Evolutionary conservation across 2,888 invertebrate species (phyloP).

Genomic region (Archips xylosteana): DNA sequence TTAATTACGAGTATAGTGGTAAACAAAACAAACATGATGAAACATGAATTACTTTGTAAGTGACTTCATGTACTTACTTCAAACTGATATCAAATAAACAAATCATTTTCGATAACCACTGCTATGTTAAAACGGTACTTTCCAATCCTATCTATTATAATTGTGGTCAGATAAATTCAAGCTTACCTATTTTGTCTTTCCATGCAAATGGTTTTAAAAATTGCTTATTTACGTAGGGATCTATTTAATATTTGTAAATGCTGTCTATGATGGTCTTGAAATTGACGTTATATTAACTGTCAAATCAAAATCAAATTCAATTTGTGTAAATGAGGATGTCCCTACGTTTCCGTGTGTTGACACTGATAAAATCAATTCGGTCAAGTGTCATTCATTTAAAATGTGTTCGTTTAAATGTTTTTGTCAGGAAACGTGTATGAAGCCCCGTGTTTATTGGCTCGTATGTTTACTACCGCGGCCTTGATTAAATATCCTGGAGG

Average conservation of each 20-base stretch:
- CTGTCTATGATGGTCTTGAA: not conserved
- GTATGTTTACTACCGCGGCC: conserved; percentile 73
- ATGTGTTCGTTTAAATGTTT: conserved; percentile 68
- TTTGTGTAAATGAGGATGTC: conserved; percentile 45
- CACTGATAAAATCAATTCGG: conserved; percentile 48
- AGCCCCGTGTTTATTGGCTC: conserved; percentile 73
- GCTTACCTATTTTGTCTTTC: too few species aligned
- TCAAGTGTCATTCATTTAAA: conserved; percentile 69
- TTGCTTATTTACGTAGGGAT: not conserved
- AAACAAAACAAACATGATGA: too few species aligned
- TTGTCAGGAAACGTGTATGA: conserved; percentile 72
- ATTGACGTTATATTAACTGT: conserved; percentile 20
- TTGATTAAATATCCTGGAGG: conserved; percentile 80
- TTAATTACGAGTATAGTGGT: too few species aligned
- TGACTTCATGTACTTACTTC: too few species aligned
- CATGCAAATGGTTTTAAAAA: too few species aligned
- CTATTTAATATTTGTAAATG: not conserved
- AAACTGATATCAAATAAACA: too few species aligned
- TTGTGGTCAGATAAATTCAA: too few species aligned
- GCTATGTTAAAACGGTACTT: too few species aligned
- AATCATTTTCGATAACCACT: too few species aligned
- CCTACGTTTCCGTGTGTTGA: conserved; percentile 38
- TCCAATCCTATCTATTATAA: too few species aligned
- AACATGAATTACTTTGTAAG: too few species aligned
- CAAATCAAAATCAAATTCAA: conserved; percentile 39